A percentile compares a stretch with the other conserved stretches of the same genome.
Conservation (phyloP, 92 coral and sea anemone genomes). For the Palythoa heliodiscus region DNA sequence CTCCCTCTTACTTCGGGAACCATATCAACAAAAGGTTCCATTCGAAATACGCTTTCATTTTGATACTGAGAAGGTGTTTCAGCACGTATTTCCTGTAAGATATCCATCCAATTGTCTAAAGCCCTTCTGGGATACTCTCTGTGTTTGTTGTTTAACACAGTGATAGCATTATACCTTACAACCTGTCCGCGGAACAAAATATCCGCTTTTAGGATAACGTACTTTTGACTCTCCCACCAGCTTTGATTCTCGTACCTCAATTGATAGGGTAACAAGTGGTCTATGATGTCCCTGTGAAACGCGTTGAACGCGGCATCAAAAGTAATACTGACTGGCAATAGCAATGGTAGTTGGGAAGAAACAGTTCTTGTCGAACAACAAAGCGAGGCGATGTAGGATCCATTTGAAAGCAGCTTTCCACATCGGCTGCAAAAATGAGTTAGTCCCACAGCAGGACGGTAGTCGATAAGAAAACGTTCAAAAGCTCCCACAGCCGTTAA, state of each 20-base stretch:
- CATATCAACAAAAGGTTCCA: constrained; percentile 71
- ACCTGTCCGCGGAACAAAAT: constrained; percentile 90
- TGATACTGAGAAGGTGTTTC: constrained; percentile 55
- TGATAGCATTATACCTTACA: constrained; percentile 68
- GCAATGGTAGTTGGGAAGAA: constrained; percentile 55
- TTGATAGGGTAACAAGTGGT: constrained; percentile 75
- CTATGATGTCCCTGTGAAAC: constrained; percentile 73
- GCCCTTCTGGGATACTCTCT: constrained; percentile 71
- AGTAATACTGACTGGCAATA: constrained; percentile 81
- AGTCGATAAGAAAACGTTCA: constrained; percentile 73
- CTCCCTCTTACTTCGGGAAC: constrained; percentile 58
- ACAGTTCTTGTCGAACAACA: constrained; percentile 76
- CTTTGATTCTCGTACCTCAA: constrained; percentile 77
- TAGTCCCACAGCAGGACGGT: constrained; percentile 87
- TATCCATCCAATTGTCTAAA: constrained; percentile 79
- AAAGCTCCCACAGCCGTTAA: constrained; percentile 64
- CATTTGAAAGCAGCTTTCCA: constrained; percentile 57
- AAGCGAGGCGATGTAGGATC: constrained; percentile 55
- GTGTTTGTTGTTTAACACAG: constrained; percentile 72
- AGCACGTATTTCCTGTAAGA: constrained; percentile 56
- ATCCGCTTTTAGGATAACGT: constrained; percentile 83
- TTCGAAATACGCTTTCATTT: constrained; percentile 54
- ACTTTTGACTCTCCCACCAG: constrained; percentile 99
- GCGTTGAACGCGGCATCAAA: constrained; percentile 95
- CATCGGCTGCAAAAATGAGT: constrained; percentile 87